Evolutionary conservation across 2,113 vertebrate species (phyloP).

Genomic region (Gymnogyps californianus): DNA sequence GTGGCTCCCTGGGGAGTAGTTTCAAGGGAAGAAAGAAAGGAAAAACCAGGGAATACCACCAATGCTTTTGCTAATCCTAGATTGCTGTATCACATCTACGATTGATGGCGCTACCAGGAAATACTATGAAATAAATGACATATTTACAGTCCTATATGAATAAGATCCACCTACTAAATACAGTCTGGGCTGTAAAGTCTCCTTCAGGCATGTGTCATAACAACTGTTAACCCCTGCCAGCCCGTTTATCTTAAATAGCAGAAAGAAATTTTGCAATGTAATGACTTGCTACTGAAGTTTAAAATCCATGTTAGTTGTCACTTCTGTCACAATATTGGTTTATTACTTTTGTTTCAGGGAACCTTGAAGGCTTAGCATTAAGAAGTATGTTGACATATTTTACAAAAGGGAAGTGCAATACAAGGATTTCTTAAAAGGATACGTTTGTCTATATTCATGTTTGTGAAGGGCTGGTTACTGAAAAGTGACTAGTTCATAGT

Average conservation of each 20-base stretch:
- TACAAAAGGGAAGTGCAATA: not conserved
- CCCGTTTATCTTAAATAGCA: not conserved
- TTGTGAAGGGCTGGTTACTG: not conserved
- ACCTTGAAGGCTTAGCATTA: fast-evolving
- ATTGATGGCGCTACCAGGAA: not conserved
- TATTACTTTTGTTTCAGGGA: not conserved
- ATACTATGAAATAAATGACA: not conserved
- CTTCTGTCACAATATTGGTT: not conserved
- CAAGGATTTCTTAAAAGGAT: not conserved
- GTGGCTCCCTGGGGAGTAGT: fast-evolving
- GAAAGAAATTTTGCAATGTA: not conserved
- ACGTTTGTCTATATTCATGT: not conserved
- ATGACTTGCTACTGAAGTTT: not conserved
- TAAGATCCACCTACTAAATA: not conserved
- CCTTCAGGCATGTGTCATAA: not conserved
- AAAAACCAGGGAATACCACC: fast-evolving
- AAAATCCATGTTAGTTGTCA: not conserved
- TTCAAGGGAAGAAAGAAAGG: not conserved
- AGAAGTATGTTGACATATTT: not conserved
- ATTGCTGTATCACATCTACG: not conserved
- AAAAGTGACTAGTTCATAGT: not conserved
- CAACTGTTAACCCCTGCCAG: fast-evolving
- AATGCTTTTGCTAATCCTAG: not conserved
- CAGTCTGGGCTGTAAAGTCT: not conserved
- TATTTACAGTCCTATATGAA: not conserved